Conservation (phyloP, 2,113 vertebrate genomes). For the Neogale vison region DNA sequence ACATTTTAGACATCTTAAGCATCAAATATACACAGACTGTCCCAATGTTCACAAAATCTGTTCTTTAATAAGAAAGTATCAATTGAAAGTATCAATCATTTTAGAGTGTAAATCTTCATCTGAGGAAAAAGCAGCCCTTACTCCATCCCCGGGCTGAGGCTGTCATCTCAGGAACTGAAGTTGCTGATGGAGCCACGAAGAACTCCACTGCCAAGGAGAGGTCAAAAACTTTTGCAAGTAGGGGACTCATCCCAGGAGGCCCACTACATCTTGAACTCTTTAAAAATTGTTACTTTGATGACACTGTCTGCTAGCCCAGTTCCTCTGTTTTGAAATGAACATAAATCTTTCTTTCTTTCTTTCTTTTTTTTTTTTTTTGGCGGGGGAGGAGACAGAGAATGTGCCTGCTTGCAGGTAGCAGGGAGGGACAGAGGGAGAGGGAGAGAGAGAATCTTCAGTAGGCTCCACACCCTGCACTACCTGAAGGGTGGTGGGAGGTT, state of each 20-base stretch:
- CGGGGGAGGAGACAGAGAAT: neutral
- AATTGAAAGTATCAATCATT: no score
- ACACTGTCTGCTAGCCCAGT: neutral
- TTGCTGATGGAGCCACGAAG: neutral
- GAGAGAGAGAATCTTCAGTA: neutral
- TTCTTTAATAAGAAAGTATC: neutral
- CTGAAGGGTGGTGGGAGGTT: neutral
- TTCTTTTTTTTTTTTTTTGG: no score
- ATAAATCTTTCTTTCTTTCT: neutral
- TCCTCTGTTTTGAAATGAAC: neutral
- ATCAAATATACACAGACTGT: neutral
- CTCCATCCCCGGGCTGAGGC: accelerated
- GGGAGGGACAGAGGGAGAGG: neutral
- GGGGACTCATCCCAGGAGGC: neutral
- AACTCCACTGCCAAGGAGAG: no score
- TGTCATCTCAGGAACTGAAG: neutral
- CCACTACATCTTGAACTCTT: neutral
- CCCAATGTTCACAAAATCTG: neutral
- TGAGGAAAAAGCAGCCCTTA: neutral
- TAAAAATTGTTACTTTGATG: neutral
- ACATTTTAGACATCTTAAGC: neutral
- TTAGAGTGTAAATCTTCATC: neutral
- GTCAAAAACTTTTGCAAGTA: accelerated
- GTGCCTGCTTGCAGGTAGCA: neutral
- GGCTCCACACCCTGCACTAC: neutral